phyloP scores from a whole-genome alignment of 2,888 invertebrate genomes.

The Toxonevra muliebris region DNA sequence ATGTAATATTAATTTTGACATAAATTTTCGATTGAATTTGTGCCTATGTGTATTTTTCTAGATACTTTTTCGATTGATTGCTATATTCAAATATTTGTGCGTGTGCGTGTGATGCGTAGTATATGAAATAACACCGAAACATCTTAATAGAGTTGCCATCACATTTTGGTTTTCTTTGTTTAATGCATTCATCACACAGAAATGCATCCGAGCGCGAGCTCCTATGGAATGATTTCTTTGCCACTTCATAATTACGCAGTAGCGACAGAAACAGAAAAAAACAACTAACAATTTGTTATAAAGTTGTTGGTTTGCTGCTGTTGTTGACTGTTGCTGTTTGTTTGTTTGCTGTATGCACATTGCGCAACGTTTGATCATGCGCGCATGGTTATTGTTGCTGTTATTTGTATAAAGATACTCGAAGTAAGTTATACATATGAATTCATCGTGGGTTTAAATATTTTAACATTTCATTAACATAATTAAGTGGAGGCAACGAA shows the following conservation, averaged over 20 bases:
- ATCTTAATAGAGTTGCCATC: slow-evolving; percentile 22
- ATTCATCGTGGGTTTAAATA: slow-evolving; percentile 45
- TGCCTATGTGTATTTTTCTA: slow-evolving; percentile 42
- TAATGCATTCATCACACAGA: slow-evolving; percentile 26
- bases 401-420: too few species aligned
- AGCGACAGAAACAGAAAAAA: too few species aligned
- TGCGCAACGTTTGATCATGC: too few species aligned
- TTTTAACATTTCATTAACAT: slow-evolving; percentile 54
- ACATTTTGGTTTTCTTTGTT: slow-evolving; percentile 11
- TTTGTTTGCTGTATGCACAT: not conserved
- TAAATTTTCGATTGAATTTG: slow-evolving; percentile 26
- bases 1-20: not conserved
- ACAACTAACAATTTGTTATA: too few species aligned
- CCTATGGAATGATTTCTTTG: too few species aligned
- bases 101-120: slow-evolving; percentile 40
- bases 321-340: not conserved
- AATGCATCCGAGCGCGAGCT: slow-evolving; percentile 12
- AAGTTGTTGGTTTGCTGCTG: too few species aligned
- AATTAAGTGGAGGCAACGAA: slow-evolving; percentile 46
- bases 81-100: slow-evolving; percentile 56
- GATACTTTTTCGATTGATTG: slow-evolving; percentile 61
- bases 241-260: too few species aligned
- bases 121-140: not conserved
- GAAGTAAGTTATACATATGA: not conserved
- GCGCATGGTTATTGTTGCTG: too few species aligned